Base-by-base conservation (phyloP, 2,888 invertebrate species). In the Synergus gifuensis region DNA sequence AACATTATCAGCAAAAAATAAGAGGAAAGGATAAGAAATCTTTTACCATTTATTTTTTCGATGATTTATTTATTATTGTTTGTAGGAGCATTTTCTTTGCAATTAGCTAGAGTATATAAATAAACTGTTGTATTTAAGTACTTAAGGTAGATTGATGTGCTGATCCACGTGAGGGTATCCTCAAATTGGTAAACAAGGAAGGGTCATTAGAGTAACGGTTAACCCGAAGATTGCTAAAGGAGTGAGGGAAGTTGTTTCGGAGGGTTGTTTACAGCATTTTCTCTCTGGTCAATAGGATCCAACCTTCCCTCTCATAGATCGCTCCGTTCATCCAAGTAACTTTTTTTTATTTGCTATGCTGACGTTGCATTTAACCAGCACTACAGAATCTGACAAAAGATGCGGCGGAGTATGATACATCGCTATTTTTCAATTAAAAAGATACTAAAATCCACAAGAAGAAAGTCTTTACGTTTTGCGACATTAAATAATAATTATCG, bases 121-220 rank as follows among this genome's bases (percentile, higher is more conserved):
- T 60, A 60, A 28, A 28, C 4, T 18, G 22, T 22, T 60, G 4
- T 22, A 60, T 60, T 60, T 22, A 60, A 22, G 18, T 12, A 22
- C 60, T 28, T 22, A 60, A 60, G 11, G 22, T 22, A 60, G 60
- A 60, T 60, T 12, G 60, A 60, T 60, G 22, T 60, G 60, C 60
- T 60, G 60, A 60, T 60, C n/a, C 81, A 79, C 63, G 79, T 77
- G 83, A 88, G 86, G 83, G 85, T 85, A 88, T 87, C 85, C 83
- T 81, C 86, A 86, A 36, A 90, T 88, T 87, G 85, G 89, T 89
- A 90, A 90, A 90, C 90, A 90, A 89, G 86, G 85, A 83, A 84
- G 87, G 88, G 88, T 89, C 89, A 89, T 90, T 91, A 89, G 87
- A 88, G 89, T 86, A 87, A 88, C 87, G 89, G 87, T 89, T 90